Percentiles rank a stretch among this genome's conserved stretches.
phyloP scores from a whole-genome alignment of 1,140 invertebrate genomes.

The Leptopilina boulardi region DNA sequence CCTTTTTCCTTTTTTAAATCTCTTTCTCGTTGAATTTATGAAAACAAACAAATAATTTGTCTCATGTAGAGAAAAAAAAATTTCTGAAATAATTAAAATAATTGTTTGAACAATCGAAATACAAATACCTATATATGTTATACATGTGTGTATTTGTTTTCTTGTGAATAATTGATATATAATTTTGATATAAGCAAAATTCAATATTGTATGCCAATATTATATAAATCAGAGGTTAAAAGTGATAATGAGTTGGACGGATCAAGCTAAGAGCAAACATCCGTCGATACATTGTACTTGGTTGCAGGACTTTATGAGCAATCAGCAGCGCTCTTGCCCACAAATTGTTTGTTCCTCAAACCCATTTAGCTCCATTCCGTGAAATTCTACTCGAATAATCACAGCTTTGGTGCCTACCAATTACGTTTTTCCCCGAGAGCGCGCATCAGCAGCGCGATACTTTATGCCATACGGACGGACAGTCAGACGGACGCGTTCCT shows the following conservation, averaged over 20 bases:
- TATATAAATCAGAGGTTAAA: conserved; percentile 37
- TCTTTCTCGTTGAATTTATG: no score
- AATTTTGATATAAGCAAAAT: no score
- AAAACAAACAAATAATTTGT: no score
- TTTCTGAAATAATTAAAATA: no score
- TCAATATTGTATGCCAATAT: no score
- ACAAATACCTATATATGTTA: no score
- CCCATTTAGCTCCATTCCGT: conserved; percentile 74
- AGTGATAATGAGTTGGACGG: conserved; percentile 53
- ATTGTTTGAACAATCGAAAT: no score
- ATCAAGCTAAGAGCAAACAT: conserved; percentile 65
- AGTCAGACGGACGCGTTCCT: conserved; percentile 58
- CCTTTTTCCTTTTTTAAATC: no score
- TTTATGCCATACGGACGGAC: conserved; percentile 12
- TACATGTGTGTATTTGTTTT: no score
- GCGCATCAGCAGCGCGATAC: conserved; percentile 54
- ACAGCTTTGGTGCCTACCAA: conserved; percentile 71
- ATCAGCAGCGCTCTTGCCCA: conserved; percentile 71
- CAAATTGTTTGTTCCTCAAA: conserved; percentile 76
- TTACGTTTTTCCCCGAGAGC: conserved; percentile 68
- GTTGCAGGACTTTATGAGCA: conserved; percentile 71
- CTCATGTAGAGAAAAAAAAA: no score
- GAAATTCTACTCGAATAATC: conserved; percentile 75
- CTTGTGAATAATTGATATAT: no score
- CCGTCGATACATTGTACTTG: conserved; percentile 66